Evolutionary conservation across 2,797 vertebrate species (phyloP), one percentile per base, ranked within the genome.

Genomic region (Aeoliscus strigatus): DNA sequence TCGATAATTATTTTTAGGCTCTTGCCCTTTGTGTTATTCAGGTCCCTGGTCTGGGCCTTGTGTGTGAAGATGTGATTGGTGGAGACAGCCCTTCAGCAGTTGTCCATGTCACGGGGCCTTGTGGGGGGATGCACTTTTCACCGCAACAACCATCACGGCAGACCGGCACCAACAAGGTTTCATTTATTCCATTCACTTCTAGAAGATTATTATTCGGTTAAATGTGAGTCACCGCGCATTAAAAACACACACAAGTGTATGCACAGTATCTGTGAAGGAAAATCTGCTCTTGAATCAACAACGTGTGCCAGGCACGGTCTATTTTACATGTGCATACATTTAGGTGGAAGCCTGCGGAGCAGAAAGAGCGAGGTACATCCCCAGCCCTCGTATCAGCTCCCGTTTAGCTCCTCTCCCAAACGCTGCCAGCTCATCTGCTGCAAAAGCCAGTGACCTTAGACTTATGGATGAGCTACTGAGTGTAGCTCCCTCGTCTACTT

Each of bases 51-150:
- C 39, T 3, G 25, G 60, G 56, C 36, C 66, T 43, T 69, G 27
- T 47, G 52, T 26, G 17, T 57, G 71, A 55, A 75, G 80, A 85
- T 18, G 60, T 81, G 69, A 86, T 85, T 55, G 59, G 63, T 69
- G 44, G 73, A 79, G 84, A 85, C 79, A 80, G 67, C 43, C 79
- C 73, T 82, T 84, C 82, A 82, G 79, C 76, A 78, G 77, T 74
- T 26, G 73, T 83, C 79, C 80, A 58, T 75, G 80, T 86, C 80
- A 85, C 43, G 4, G 45, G 39, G 50, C 52, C 69, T 70, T 57
- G 70, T 63, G 70, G 65, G 70, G 28, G 56, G 53, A 53, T 54
- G 68, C 74, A 63, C 70, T 62, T 68, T 80, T 70, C 56, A 67
- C 51, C 55, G 12, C 18, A 15, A 41, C 51, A 46, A 50, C 65